Conservation (phyloP, 1,140 invertebrate genomes). For the Pachypeltis micranthus region DNA sequence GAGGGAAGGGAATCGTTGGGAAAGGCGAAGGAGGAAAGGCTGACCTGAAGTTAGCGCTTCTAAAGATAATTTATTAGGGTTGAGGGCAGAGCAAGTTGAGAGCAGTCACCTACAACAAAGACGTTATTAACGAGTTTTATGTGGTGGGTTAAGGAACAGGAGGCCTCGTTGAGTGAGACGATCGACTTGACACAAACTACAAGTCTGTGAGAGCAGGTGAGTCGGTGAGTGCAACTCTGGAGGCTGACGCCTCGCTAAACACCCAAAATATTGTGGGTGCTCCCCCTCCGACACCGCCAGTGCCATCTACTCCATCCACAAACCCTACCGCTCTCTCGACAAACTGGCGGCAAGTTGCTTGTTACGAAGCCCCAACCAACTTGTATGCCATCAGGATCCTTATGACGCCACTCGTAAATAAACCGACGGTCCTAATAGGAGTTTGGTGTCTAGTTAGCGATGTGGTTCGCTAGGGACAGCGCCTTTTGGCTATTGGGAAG, state of each 20-base stretch:
- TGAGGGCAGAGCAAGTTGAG: background rate
- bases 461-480: too few relatives aligned
- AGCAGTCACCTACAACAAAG: constrained; percentile 4
- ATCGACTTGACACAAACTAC: background rate
- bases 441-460: constrained; percentile 14
- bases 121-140: background rate
- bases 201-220: background rate
- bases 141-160: background rate
- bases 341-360: too few relatives aligned
- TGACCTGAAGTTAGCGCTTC: constrained; percentile 6
- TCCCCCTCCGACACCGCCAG: too few relatives aligned
- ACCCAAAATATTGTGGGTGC: background rate
- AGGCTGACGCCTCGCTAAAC: background rate
- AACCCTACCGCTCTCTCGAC: too few relatives aligned
- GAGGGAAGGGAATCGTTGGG: background rate
- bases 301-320: too few relatives aligned
- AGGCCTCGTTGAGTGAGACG: background rate
- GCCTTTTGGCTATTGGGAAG: too few relatives aligned
- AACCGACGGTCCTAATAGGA: constrained; percentile 7
- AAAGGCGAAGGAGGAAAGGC: background rate
- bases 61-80: constrained; percentile 10
- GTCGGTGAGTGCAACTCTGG: background rate
- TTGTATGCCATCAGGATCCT: too few relatives aligned
- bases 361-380: too few relatives aligned
- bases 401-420: background rate